A percentile compares a stretch with the other conserved stretches of the same genome.
These are phyloP conservation scores for Nansenia antarctica DNA, from an alignment of 2,113 vertebrate genomes.

Conservation along the genomic window DNA sequence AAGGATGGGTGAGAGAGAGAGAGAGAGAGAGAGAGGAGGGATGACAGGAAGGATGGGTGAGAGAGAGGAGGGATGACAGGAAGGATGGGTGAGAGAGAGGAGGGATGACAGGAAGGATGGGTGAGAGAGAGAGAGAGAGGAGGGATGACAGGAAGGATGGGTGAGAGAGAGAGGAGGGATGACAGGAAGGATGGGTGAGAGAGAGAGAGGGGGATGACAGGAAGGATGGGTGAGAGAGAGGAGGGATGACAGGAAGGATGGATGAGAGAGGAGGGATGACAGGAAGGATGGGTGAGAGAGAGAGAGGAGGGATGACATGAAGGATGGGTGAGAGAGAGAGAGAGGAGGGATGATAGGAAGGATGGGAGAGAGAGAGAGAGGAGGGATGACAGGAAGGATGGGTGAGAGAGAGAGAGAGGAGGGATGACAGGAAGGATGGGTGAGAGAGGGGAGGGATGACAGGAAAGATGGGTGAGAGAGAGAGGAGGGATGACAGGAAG, in stretches of 20 bases:
- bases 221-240: conserved; percentile 61
- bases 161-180: conserved; percentile 20
- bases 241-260: not conserved
- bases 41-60: not conserved
- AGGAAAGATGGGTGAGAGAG: too few relatives aligned
- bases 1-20: too few relatives aligned
- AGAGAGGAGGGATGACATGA: not conserved
- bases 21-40: not conserved
- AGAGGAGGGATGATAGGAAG: conserved; percentile 58
- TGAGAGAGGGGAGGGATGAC: too few relatives aligned
- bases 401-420: too few relatives aligned
- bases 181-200: too few relatives aligned
- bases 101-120: not conserved
- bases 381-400: too few relatives aligned
- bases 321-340: not conserved
- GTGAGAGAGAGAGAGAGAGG: too few relatives aligned
- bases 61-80: conserved; percentile 47
- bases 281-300: not conserved
- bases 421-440: conserved; percentile 17
- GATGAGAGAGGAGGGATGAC: not conserved
- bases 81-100: conserved; percentile 33
- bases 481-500: conserved; percentile 62
- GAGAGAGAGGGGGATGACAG: too few relatives aligned
- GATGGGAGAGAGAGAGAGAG: conserved; percentile 5
- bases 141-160: too few relatives aligned